A percentile compares a stretch with the other conserved stretches of the same genome.
These are phyloP conservation scores for Leucophenga montana DNA, from an alignment of 2,888 invertebrate species.

Conservation along the genomic window DNA sequence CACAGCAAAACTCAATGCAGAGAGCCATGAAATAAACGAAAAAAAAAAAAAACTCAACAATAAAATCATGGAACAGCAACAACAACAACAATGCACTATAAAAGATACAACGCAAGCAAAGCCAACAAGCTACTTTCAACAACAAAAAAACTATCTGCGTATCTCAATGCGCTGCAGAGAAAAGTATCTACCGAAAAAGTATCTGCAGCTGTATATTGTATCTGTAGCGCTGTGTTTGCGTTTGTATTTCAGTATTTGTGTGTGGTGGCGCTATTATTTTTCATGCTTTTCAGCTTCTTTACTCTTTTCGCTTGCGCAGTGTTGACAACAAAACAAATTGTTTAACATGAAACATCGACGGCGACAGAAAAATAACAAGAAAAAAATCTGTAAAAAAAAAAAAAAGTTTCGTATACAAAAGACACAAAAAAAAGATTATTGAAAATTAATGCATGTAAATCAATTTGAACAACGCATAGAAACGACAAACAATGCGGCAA, in stretches of 20 bases:
- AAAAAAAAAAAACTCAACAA: no score
- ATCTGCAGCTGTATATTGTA: slow-evolving; percentile 14
- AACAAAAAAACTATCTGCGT: no score
- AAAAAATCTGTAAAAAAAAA: slow-evolving; percentile 40
- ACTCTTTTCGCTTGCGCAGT: slow-evolving; percentile 43
- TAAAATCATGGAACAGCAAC: neutral
- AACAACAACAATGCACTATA: no score
- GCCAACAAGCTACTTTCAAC: no score
- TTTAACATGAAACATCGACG: slow-evolving; percentile 37
- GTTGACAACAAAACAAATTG: slow-evolving; percentile 65
- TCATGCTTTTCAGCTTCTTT: slow-evolving; percentile 21
- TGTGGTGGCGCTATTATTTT: slow-evolving; percentile 39
- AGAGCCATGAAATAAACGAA: no score
- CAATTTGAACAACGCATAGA: slow-evolving; percentile 48
- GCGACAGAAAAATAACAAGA: slow-evolving; percentile 48
- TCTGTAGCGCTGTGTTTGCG: slow-evolving; percentile 29
- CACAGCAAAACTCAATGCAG: neutral
- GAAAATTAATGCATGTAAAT: slow-evolving; percentile 64
- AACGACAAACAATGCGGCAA: slow-evolving; percentile 26
- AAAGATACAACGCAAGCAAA: neutral
- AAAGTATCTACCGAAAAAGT: slow-evolving; percentile 2
- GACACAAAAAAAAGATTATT: slow-evolving; percentile 50
- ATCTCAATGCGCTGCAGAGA: neutral
- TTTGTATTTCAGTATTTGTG: neutral
- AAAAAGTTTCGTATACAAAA: slow-evolving; percentile 47